Base-by-base conservation (phyloP, 2,113 vertebrate species). In the Labeo catla region DNA sequence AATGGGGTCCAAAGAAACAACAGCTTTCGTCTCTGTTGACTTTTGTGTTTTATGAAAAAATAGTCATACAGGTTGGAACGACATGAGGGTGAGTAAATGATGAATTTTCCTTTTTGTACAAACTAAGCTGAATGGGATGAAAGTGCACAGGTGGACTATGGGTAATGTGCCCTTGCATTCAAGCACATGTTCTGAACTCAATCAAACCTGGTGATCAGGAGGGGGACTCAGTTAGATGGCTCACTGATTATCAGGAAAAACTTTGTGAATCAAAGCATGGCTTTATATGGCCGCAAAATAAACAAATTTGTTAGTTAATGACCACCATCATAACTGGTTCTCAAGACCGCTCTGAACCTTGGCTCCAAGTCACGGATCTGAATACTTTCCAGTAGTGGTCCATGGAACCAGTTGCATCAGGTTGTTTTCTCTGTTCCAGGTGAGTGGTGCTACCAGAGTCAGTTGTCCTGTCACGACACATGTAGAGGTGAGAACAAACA, bases 381-480 rank as follows among this genome's bases (percentile, higher is more conserved):
- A 74, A 66, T 80, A 70, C 81, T 16, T 76, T 70, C 78, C 43
- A 77, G 65, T 49, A 47, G 85, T 13, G 76, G 19, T 78, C 66
- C 36, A 3, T 84, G 19, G 6, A 59, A 49, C 61, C 57, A 52
- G 76, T 63, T 63, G 23, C 49, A 39, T 81, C 59, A 85, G 13
- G 47, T 63, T 79, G 6, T 78, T 86, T 49, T 83, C 82, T 86
- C 76, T 85, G 89, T 88, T 90, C 8, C 90, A 96, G 95, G 89
- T 84, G 86, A 92, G 87, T 95, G 95, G 95, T 96, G 95, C 89
- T 96, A 96, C 88, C 89, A 94, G 89, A 92, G 83, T 84, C 93
- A 95, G 89, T 89, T 90, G 85, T 90, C 92, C 86, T 92, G 91
- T 81, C 90, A 93, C 28, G 86, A 92, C 50, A 82, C 87, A 13